Evolutionary conservation across 1,140 invertebrate species (phyloP), one percentile per base, ranked within the genome.

Genomic region (Mylabris phalerata): DNA sequence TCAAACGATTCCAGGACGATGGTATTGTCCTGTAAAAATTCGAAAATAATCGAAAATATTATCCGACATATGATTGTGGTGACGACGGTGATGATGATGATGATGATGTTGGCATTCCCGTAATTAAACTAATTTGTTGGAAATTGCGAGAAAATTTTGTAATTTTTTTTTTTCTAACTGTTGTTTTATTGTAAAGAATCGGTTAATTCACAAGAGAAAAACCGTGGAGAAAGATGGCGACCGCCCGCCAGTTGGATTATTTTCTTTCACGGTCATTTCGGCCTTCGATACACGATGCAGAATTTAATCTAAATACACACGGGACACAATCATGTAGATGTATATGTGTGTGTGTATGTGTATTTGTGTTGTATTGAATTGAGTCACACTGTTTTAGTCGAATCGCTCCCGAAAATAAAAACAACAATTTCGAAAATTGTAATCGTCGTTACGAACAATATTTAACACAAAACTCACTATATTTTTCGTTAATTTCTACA

Each of bases 201-300:
- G 11, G 9, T n/a, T 42, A 42, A 42, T 42, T 66, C 56, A 62
- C 61, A 58, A 69, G 71, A 73, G 73, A 77, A 78, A 78, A 78
- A 77, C 68, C 77, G 68, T 72, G 73, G 68, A 76, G 75, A 75
- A 80, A 80, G 78, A 80, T 80, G 79, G 79, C 79, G 75, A 77
- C 78, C 72, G 73, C 71, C 69, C 70, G 71, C 65, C 68, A 74
- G 75, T 78, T 73, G 72, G 75, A 77, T 77, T 73, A 73, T 75
- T 75, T 76, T 78, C 73, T 75, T 75, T 75, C 73, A 77, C 74
- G 71, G 74, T 75, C 71, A 72, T 71, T 73, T 70, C 66, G 61
- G 32, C 32, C 32, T 32, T 32, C 32, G 32, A 32, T 32, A 32
- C 32, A 32, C 32, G 32, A 32, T 57, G 27, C 42, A 32, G 32